Evolutionary conservation across 1,140 invertebrate species (phyloP).

Genomic region (Listronotus bonariensis): DNA sequence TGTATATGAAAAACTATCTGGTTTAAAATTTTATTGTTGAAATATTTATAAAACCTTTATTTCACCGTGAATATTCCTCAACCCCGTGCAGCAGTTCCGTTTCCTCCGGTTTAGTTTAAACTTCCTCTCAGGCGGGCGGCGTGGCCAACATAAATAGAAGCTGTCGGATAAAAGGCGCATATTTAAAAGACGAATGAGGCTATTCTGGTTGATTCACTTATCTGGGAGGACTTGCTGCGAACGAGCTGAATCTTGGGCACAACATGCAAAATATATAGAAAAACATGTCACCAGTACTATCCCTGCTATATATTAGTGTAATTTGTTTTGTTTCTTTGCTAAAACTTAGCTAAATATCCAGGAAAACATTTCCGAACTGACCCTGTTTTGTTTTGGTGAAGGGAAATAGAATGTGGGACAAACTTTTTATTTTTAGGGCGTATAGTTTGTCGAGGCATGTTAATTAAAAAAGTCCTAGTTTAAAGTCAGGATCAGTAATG

Average conservation of each 20-base stretch:
- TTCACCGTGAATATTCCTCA: no score
- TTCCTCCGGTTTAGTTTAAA: conserved; percentile 1
- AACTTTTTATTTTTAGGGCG: no score
- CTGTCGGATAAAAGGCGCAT: conserved; percentile 39
- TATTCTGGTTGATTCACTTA: conserved; percentile 49
- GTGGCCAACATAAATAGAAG: conserved; percentile 13
- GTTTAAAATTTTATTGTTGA: no score
- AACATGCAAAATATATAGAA: conserved; percentile 34
- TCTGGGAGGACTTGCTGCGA: conserved; percentile 33
- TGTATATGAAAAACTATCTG: no score
- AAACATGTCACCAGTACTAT: conserved; percentile 5
- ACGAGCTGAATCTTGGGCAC: conserved; percentile 22
- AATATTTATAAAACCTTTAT: no score
- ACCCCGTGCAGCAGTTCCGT: not conserved
- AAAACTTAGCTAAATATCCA: not conserved
- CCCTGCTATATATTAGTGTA: conserved; percentile 13
- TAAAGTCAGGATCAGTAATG: no score
- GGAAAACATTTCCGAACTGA: no score
- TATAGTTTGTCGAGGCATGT: no score
- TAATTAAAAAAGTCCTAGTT: no score
- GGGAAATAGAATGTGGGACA: no score
- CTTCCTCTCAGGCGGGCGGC: no score
- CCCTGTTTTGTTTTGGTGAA: no score
- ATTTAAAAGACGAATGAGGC: conserved; percentile 48
- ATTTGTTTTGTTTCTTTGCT: conserved; percentile 13